A percentile compares a stretch with the other conserved stretches of the same genome.
Evolutionary conservation across 2,113 vertebrate genomes (phyloP).

Genomic region (Thymallus thymallus): DNA sequence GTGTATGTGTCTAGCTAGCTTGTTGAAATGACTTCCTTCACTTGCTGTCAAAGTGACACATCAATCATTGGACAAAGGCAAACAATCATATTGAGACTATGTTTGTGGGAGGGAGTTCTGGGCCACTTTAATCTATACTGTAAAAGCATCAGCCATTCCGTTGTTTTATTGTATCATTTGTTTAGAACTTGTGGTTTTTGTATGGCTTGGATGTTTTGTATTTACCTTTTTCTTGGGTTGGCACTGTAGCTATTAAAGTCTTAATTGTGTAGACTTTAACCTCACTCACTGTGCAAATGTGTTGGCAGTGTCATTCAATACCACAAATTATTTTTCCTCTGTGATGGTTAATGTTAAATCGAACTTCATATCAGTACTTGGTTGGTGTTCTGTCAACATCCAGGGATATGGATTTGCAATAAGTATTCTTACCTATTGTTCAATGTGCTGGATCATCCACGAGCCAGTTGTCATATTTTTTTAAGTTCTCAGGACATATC

Average conservation of each 20-base stretch:
- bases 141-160: no score
- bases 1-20: no score
- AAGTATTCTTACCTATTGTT: not conserved
- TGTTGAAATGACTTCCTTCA: no score
- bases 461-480: conserved; percentile 13
- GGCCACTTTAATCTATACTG: not conserved
- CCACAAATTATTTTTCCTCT: not conserved
- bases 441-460: conserved; percentile 15
- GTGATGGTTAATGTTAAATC: not conserved
- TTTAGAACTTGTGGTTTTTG: no score
- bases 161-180: not conserved
- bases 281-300: conserved; percentile 20
- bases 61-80: no score
- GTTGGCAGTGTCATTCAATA: not conserved
- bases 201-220: not conserved
- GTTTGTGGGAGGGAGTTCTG: conserved; percentile 19
- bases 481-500: conserved; percentile 65
- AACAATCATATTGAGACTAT: no score
- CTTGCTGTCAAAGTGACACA: no score
- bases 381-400: conserved; percentile 6
- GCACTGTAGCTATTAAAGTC: conserved; percentile 1
- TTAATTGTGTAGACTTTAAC: conserved; percentile 13
- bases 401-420: conserved; percentile 33
- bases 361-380: not conserved
- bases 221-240: no score